Percentiles rank a stretch among this genome's conserved stretches.
These are phyloP conservation scores for Eilema depressum DNA, from an alignment of 2,888 invertebrate species.

Conservation along the genomic window DNA sequence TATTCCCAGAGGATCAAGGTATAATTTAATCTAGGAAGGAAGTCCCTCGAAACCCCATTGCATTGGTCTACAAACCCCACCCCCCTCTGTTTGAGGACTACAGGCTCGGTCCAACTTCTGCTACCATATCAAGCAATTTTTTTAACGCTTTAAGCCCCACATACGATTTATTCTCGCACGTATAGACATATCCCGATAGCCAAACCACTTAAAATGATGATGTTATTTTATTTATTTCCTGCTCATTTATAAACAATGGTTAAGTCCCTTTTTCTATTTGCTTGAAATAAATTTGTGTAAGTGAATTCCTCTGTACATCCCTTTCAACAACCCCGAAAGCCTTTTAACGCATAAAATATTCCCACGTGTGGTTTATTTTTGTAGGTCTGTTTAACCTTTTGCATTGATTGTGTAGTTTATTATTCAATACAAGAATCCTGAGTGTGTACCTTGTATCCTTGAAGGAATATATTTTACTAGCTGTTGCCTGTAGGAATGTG, in stretches of 20 bases:
- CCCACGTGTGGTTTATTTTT: constrained; percentile 64
- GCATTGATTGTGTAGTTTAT: constrained; percentile 62
- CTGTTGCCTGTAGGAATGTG: too few relatives aligned
- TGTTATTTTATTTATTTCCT: constrained; percentile 8
- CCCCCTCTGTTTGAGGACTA: accelerated
- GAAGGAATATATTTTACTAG: constrained; percentile 27
- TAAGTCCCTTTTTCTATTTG: constrained; percentile 35
- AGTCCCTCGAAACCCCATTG: background rate
- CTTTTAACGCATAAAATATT: constrained; percentile 71
- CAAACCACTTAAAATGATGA: background rate
- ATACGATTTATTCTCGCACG: background rate
- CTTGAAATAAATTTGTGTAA: constrained; percentile 65
- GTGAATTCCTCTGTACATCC: constrained; percentile 67
- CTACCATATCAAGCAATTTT: background rate
- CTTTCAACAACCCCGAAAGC: constrained; percentile 58
- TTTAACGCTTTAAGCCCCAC: background rate
- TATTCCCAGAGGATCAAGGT: background rate
- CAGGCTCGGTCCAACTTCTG: background rate
- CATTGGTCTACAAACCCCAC: background rate
- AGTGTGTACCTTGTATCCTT: constrained; percentile 26
- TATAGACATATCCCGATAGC: too few relatives aligned
- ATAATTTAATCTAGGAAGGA: background rate
- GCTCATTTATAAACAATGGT: constrained; percentile 21
- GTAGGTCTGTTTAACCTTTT: constrained; percentile 56
- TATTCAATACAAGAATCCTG: constrained; percentile 50